Conservation (phyloP, 2,113 vertebrate genomes). For the Pogona vitticeps region DNA sequence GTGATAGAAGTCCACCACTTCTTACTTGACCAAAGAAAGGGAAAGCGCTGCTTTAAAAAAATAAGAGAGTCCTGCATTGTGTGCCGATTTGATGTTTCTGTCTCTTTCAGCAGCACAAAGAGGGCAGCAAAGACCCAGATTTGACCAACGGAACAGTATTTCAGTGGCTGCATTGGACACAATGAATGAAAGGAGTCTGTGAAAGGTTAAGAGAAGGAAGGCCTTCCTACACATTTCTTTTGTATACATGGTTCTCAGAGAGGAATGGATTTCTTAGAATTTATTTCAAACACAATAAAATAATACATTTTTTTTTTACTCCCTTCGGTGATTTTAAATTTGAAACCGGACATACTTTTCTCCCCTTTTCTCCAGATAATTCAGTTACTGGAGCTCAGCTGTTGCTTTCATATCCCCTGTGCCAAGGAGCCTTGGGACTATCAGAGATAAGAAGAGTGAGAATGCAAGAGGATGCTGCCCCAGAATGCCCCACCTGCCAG, state of each 20-base stretch:
- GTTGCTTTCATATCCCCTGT: not conserved
- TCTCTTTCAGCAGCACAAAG: not conserved
- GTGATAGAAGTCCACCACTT: not conserved
- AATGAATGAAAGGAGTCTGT: not conserved
- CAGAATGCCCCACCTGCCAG: not conserved
- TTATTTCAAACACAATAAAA: not conserved
- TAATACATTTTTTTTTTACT: not conserved
- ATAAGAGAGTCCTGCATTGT: not conserved
- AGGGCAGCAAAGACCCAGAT: not conserved
- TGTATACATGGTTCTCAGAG: not conserved
- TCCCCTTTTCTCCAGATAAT: not conserved
- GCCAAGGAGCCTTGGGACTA: not conserved
- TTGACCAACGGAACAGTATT: rapidly evolving
- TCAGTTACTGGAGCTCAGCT: rapidly evolving
- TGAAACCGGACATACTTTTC: not conserved
- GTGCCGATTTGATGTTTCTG: not conserved
- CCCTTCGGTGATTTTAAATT: slow-evolving; percentile 16
- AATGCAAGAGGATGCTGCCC: not conserved
- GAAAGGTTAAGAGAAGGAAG: not conserved
- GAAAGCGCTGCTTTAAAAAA: not conserved
- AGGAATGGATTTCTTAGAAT: slow-evolving; percentile 1
- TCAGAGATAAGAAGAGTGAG: not conserved
- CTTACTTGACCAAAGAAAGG: not conserved
- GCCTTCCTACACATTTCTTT: not conserved
- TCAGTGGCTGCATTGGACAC: rapidly evolving